These are phyloP conservation scores for Siniperca scherzeri DNA, from an alignment of 2,797 vertebrate genomes.

Conservation along the genomic window DNA sequence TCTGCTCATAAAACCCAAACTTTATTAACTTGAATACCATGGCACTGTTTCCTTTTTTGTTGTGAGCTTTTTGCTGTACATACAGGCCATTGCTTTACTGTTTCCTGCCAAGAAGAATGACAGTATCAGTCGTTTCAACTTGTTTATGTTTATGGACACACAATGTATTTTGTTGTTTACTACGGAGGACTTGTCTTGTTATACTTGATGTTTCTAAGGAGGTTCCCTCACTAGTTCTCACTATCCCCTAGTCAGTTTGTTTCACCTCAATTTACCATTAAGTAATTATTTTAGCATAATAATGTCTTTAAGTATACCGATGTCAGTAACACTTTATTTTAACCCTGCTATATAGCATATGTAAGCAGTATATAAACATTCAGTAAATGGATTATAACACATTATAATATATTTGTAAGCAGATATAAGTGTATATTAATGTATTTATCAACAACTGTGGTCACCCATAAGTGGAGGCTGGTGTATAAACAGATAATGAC, in stretches of 20 bases:
- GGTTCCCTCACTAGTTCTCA: neutral
- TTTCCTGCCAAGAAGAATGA: neutral
- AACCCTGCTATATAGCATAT: neutral
- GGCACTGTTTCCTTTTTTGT: neutral
- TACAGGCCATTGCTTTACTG: neutral
- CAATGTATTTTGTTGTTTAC: too few relatives aligned
- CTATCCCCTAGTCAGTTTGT: neutral
- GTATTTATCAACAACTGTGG: neutral
- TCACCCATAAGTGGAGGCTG: neutral
- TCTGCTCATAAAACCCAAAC: conserved; percentile 12
- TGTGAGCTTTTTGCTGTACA: neutral
- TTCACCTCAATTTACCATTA: neutral
- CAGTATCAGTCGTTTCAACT: neutral
- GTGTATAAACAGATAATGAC: neutral
- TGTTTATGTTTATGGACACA: neutral
- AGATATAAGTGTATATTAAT: neutral
- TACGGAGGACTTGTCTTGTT: neutral
- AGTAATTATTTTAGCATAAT: neutral
- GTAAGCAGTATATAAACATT: neutral
- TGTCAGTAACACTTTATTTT: neutral
- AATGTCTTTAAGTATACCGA: neutral
- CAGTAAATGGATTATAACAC: neutral
- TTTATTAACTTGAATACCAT: neutral
- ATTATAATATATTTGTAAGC: neutral
- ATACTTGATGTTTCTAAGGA: neutral